phyloP scores from a whole-genome alignment of 1,140 invertebrate species.

The Orussus abietinus region DNA sequence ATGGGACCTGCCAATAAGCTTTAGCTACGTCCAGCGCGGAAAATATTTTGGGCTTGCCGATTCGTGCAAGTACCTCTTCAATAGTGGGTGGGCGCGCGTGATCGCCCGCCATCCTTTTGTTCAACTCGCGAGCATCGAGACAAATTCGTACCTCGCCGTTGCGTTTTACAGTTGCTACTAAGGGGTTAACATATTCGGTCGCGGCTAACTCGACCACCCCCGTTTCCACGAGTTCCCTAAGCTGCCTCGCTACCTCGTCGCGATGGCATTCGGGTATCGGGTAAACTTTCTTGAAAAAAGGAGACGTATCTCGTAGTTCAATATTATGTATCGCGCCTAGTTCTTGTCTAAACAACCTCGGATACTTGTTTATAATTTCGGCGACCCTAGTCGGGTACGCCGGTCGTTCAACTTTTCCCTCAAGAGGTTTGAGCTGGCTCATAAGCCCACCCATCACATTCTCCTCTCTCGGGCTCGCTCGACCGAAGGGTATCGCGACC shows the following conservation, averaged over 20 bases:
- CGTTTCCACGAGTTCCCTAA: background rate
- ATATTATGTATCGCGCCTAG: no score
- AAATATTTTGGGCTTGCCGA: slow-evolving; percentile 17
- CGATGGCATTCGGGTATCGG: background rate
- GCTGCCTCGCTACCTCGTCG: background rate
- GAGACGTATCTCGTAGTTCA: no score
- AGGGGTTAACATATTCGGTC: background rate
- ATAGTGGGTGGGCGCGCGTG: background rate
- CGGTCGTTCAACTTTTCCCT: no score
- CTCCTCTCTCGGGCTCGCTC: no score
- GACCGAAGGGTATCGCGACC: no score
- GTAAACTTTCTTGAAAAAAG: background rate
- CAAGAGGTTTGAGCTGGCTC: no score
- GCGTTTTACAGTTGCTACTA: background rate
- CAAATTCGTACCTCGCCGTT: background rate
- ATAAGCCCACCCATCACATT: no score
- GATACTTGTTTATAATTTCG: no score
- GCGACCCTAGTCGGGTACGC: no score
- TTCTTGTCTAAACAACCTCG: no score
- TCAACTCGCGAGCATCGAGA: background rate
- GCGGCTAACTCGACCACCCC: background rate
- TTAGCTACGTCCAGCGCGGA: slow-evolving; percentile 30
- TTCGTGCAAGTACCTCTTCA: background rate
- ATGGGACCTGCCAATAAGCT: slow-evolving; percentile 33
- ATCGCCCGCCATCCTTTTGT: background rate